phyloP scores from a whole-genome alignment of 2,113 vertebrate genomes.

The Tympanuchus pallidicinctus region DNA sequence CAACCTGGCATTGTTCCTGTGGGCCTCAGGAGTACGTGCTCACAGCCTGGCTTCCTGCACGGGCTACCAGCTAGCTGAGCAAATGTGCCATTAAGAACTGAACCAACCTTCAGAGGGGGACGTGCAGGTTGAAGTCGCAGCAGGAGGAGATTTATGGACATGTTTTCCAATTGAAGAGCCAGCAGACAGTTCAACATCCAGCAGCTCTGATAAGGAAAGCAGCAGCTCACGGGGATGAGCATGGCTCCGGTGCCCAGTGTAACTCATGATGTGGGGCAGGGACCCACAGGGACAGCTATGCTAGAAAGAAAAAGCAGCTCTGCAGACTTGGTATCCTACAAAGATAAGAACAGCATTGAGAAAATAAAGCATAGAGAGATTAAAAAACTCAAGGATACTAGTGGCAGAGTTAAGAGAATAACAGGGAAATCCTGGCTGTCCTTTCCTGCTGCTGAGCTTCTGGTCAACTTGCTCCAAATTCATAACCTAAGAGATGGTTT shows the following conservation, averaged over 20 bases:
- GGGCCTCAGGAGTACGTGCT: neutral
- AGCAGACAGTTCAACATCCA: neutral
- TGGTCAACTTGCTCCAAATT: neutral
- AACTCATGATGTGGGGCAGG: neutral
- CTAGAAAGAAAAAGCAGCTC: neutral
- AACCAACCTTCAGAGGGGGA: neutral
- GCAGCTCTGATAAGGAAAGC: neutral
- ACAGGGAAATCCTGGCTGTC: neutral
- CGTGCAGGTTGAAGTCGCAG: neutral
- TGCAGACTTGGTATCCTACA: neutral
- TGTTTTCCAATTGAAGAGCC: slow-evolving; percentile 4
- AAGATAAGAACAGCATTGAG: neutral
- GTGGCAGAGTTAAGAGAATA: neutral
- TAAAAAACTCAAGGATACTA: neutral
- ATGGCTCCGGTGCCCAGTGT: neutral
- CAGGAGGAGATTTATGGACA: slow-evolving; percentile 24
- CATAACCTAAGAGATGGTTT: neutral
- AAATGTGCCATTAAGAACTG: neutral
- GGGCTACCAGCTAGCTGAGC: neutral
- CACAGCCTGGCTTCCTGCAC: neutral
- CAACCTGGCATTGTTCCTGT: neutral
- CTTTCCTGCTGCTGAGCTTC: neutral
- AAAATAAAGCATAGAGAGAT: slow-evolving; percentile 38
- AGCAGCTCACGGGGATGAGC: neutral
- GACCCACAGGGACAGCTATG: neutral